Evolutionary conservation across 2,113 vertebrate genomes (phyloP).

Genomic region (Zapornia atra): DNA sequence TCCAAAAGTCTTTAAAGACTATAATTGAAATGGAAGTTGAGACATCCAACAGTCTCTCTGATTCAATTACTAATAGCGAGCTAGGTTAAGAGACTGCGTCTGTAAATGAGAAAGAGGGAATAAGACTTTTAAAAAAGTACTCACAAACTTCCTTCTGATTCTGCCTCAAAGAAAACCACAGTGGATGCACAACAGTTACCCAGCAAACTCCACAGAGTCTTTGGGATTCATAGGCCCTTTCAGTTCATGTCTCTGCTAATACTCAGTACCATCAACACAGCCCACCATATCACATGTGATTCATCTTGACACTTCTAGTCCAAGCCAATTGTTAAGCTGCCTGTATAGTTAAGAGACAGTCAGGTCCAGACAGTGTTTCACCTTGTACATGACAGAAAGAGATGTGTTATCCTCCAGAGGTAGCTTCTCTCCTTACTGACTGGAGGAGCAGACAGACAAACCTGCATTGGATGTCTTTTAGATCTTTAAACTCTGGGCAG

Average conservation of each 20-base stretch:
- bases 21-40: not conserved
- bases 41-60: not conserved
- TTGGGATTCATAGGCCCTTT: not conserved
- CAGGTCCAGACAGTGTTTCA: not conserved
- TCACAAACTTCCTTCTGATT: not conserved
- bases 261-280: not conserved
- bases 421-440: not conserved
- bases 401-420: not conserved
- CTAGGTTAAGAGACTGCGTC: not conserved
- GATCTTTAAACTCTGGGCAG: not conserved
- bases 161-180: not conserved
- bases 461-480: not conserved
- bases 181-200: not conserved
- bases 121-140: not conserved
- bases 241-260: not conserved
- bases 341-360: not conserved
- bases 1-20: not conserved
- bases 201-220: not conserved
- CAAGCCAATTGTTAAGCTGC: not conserved
- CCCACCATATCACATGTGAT: not conserved
- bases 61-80: not conserved
- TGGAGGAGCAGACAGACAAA: not conserved
- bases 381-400: not conserved
- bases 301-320: not conserved
- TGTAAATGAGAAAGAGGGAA: not conserved